Conservation (phyloP, 2,113 vertebrate genomes). For the Pseudopodoces humilis region DNA sequence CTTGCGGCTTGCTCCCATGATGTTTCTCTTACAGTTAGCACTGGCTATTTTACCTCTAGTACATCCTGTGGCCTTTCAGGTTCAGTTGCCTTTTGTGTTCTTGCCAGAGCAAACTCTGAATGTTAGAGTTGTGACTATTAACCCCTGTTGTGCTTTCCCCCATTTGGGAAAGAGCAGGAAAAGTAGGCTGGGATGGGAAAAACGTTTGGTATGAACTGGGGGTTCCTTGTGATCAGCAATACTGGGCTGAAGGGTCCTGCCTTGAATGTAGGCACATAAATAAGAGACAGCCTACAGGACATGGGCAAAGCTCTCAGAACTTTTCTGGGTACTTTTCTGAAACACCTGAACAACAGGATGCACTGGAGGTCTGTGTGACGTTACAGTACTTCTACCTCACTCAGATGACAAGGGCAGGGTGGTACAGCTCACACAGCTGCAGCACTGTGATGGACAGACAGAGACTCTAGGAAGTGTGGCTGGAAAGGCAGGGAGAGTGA, state of each 20-base stretch:
- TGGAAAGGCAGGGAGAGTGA: not conserved
- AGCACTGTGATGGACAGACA: not conserved
- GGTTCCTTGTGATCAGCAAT: not conserved
- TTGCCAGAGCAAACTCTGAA: not conserved
- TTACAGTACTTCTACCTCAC: not conserved
- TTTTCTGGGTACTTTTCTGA: not conserved
- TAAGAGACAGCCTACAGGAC: not conserved
- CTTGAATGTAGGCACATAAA: fast-evolving
- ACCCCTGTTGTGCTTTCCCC: not conserved
- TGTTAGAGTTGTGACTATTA: not conserved
- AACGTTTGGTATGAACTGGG: not conserved
- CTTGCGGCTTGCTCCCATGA: not conserved
- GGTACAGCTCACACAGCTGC: not conserved
- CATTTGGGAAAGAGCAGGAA: not conserved
- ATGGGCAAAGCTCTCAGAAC: not conserved
- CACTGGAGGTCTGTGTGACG: not conserved
- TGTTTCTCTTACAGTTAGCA: not conserved
- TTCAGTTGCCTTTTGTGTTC: not conserved
- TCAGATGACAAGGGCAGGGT: not conserved
- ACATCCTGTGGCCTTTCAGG: not conserved
- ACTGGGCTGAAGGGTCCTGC: not conserved
- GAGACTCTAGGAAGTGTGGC: fast-evolving
- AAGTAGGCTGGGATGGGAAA: not conserved
- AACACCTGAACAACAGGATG: not conserved
- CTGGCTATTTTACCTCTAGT: not conserved